Percentiles rank a stretch among this genome's conserved stretches.
phyloP scores from a whole-genome alignment of 2,113 vertebrate species.

The Aptenodytes patagonicus region DNA sequence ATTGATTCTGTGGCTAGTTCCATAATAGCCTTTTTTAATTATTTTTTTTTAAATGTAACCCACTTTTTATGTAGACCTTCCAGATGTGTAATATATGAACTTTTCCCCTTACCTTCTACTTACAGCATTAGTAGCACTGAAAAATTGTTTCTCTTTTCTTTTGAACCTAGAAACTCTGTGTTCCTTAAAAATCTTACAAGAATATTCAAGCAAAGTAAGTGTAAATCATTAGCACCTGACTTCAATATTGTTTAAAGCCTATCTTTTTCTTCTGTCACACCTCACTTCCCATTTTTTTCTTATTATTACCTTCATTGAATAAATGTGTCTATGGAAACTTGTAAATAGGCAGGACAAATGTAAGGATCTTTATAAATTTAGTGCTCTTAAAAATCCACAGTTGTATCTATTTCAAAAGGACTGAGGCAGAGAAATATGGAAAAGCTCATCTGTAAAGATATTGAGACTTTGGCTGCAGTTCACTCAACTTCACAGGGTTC shows the following conservation, averaged over 20 bases:
- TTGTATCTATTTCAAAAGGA: background rate
- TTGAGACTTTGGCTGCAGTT: conserved; percentile 17
- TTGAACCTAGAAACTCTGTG: background rate
- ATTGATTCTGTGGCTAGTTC: background rate
- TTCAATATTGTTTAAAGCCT: background rate
- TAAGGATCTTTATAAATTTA: background rate
- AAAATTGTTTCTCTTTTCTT: background rate
- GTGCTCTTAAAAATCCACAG: background rate
- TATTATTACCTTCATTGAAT: background rate
- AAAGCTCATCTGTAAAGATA: conserved; percentile 18
- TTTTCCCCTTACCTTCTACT: background rate
- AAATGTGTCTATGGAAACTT: background rate
- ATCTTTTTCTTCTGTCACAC: background rate
- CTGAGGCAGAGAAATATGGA: background rate
- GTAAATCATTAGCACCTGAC: background rate
- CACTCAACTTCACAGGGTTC: conserved; percentile 14
- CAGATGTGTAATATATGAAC: background rate
- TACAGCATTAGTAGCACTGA: background rate
- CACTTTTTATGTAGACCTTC: background rate
- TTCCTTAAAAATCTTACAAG: background rate
- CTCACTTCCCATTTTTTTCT: background rate
- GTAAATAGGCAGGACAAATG: background rate
- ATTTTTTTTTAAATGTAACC: background rate
- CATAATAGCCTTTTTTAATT: background rate
- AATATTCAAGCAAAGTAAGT: background rate